Percentiles rank a stretch among this genome's conserved stretches.
Evolutionary conservation across 2,113 vertebrate species (phyloP).

Genomic region (Ondatra zibethicus): DNA sequence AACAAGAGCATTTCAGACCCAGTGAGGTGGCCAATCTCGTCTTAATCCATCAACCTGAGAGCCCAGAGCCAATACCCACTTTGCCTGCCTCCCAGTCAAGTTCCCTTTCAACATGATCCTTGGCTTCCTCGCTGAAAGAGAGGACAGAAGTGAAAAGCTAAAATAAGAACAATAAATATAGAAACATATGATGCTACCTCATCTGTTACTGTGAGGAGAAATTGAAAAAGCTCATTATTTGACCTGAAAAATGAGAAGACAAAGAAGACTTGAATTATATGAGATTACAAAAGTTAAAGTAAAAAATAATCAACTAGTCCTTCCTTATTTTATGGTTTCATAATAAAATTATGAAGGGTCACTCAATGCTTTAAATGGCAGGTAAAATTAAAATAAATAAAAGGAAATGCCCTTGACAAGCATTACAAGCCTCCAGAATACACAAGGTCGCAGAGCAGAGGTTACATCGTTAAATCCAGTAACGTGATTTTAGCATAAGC

Average conservation of each 20-base stretch:
- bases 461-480: slow-evolving; percentile 71
- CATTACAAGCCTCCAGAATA: slow-evolving; percentile 63
- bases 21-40: background rate
- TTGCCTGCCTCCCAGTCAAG: background rate
- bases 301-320: slow-evolving; percentile 80
- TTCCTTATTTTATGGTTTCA: slow-evolving; percentile 80
- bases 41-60: background rate
- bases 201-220: slow-evolving; percentile 68
- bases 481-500: slow-evolving; percentile 80
- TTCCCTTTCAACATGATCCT: background rate
- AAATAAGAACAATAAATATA: slow-evolving; percentile 56
- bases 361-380: slow-evolving; percentile 75
- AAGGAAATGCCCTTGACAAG: slow-evolving; percentile 77
- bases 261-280: slow-evolving; percentile 78
- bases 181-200: slow-evolving; percentile 46
- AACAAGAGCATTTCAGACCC: background rate
- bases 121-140: slow-evolving; percentile 6
- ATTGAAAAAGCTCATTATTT: slow-evolving; percentile 58
- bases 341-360: slow-evolving; percentile 79
- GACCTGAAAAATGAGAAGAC: slow-evolving; percentile 80
- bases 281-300: slow-evolving; percentile 79
- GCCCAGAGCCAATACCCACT: slow-evolving; percentile 13
- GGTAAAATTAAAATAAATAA: slow-evolving; percentile 84
- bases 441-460: slow-evolving; percentile 70
- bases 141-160: slow-evolving; percentile 51